phyloP scores from a whole-genome alignment of 2,113 vertebrate species.

The Psephotus haematonotus region DNA sequence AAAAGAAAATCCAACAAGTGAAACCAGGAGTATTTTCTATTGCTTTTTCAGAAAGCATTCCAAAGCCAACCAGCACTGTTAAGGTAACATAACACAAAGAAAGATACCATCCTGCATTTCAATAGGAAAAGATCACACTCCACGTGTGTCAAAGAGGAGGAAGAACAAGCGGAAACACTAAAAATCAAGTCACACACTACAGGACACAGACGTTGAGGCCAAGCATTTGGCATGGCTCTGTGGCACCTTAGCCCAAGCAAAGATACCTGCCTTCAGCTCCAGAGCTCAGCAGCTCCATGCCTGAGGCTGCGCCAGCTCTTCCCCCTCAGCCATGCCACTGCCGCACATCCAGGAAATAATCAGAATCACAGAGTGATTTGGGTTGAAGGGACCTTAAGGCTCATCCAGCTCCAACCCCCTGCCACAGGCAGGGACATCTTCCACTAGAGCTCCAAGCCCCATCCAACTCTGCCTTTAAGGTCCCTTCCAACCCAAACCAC shows the following conservation, averaged over 20 bases:
- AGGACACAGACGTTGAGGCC: fast-evolving
- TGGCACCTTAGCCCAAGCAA: background rate
- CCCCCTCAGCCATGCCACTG: background rate
- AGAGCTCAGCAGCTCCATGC: background rate
- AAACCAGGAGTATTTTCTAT: background rate
- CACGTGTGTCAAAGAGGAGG: background rate
- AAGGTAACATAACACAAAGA: fast-evolving
- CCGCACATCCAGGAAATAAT: background rate
- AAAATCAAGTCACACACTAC: background rate
- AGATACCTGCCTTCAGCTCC: background rate
- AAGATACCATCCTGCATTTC: background rate
- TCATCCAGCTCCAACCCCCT: background rate
- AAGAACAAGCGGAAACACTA: background rate
- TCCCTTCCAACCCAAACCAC: background rate
- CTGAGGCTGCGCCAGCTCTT: background rate
- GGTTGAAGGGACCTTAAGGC: background rate
- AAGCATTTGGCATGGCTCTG: background rate
- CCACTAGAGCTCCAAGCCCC: background rate
- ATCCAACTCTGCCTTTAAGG: background rate
- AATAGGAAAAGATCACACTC: background rate
- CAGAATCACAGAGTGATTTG: background rate
- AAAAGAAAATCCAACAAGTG: fast-evolving
- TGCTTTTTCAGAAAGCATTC: background rate
- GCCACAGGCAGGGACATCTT: background rate
- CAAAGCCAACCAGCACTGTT: background rate